phyloP scores from a whole-genome alignment of 2,888 invertebrate genomes.

The Deilephila porcellus region DNA sequence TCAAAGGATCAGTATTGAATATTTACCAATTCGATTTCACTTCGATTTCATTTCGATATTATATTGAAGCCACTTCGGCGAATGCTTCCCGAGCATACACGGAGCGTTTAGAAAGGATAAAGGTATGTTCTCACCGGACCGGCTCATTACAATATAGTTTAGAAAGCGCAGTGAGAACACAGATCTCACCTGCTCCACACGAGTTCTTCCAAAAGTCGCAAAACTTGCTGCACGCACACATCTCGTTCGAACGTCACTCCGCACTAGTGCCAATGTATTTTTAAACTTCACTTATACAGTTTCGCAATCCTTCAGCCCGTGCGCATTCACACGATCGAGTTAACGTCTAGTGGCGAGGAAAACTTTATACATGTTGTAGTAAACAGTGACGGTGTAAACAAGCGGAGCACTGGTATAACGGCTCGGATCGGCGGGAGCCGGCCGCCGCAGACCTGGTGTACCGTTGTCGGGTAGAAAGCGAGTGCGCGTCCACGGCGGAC shows the following conservation, averaged over 20 bases:
- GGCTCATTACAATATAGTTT: slow-evolving; percentile 38
- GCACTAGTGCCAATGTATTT: slow-evolving; percentile 82
- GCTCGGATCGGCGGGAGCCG: slow-evolving; percentile 56
- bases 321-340: slow-evolving; percentile 68
- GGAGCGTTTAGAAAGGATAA: slow-evolving; percentile 55
- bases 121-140: slow-evolving; percentile 38
- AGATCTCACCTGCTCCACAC: slow-evolving; percentile 78
- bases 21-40: slow-evolving; percentile 45
- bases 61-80: neutral
- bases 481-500: slow-evolving; percentile 49
- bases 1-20: slow-evolving; percentile 18
- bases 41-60: too few relatives aligned
- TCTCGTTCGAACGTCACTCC: slow-evolving; percentile 73
- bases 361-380: slow-evolving; percentile 64
- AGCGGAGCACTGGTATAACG: slow-evolving; percentile 61
- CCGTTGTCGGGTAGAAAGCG: slow-evolving; percentile 76
- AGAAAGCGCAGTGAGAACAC: slow-evolving; percentile 54
- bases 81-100: neutral
- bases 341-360: slow-evolving; percentile 63
- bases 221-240: slow-evolving; percentile 82
- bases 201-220: slow-evolving; percentile 82
- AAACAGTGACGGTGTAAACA: slow-evolving; percentile 65
- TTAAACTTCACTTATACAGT: slow-evolving; percentile 83
- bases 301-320: slow-evolving; percentile 78
- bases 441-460: slow-evolving; percentile 47